Percentiles rank a stretch among this genome's conserved stretches.
Conservation (phyloP, 1,140 invertebrate species). For the Streblospio benedicti region DNA sequence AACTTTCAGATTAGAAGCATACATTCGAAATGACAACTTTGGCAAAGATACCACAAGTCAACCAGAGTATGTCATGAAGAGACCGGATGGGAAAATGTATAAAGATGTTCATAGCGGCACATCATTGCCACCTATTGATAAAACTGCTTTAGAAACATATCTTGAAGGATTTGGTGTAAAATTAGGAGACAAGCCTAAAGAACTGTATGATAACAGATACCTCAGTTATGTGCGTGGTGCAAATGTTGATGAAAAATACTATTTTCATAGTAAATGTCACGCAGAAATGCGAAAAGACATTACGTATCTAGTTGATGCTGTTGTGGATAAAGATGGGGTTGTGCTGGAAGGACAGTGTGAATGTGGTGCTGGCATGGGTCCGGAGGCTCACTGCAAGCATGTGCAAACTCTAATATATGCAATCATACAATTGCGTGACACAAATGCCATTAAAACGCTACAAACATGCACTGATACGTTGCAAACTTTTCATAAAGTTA, state of each 20-base stretch:
- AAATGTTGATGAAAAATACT: neutral
- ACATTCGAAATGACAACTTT: too few species aligned
- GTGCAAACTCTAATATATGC: slow-evolving; percentile 17
- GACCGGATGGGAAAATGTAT: too few species aligned
- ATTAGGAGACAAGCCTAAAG: too few species aligned
- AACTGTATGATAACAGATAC: neutral
- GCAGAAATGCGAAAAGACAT: slow-evolving; percentile 23
- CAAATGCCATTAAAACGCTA: slow-evolving; percentile 8
- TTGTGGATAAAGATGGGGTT: slow-evolving; percentile 11
- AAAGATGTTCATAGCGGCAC: too few species aligned
- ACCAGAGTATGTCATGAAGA: too few species aligned
- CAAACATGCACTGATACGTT: slow-evolving; percentile 23
- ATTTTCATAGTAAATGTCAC: neutral
- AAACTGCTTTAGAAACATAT: too few species aligned
- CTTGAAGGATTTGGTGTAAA: too few species aligned
- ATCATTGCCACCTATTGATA: too few species aligned
- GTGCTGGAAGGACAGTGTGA: slow-evolving; percentile 24
- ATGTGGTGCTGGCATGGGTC: slow-evolving; percentile 24
- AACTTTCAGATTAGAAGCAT: too few species aligned
- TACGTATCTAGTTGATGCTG: slow-evolving; percentile 20
- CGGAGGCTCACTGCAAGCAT: slow-evolving; percentile 26
- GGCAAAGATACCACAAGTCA: too few species aligned
- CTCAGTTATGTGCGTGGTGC: neutral
- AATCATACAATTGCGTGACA: slow-evolving; percentile 5
- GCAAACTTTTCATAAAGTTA: slow-evolving; percentile 21